Conservation (phyloP, 2,113 vertebrate species). For the Apaloderma vittatum region DNA sequence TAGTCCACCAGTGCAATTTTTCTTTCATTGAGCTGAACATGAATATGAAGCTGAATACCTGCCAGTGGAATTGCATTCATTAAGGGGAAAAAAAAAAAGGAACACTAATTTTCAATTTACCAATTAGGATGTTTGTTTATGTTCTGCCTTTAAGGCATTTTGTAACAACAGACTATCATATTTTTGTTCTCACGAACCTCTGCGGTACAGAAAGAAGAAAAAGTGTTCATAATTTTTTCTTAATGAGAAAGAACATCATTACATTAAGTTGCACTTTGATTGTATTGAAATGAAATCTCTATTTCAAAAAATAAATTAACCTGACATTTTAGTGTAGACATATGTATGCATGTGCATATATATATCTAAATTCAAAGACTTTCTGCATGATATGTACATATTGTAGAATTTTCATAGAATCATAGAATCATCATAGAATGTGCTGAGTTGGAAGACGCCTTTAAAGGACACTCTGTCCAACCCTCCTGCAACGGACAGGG, state of each 20-base stretch:
- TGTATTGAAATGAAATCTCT: neutral
- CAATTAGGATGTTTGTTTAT: constrained; percentile 38
- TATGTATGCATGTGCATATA: fast-evolving
- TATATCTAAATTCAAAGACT: neutral
- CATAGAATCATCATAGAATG: too few relatives aligned
- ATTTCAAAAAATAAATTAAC: neutral
- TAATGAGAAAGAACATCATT: neutral
- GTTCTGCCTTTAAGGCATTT: constrained; percentile 39
- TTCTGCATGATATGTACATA: neutral
- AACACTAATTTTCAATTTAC: constrained; percentile 54
- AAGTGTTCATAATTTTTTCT: neutral
- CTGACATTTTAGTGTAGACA: fast-evolving
- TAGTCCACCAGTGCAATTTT: neutral
- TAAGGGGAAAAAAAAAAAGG: neutral
- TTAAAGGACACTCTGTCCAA: too few relatives aligned
- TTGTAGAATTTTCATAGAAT: too few relatives aligned
- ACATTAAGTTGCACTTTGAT: neutral
- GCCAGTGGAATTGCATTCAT: neutral
- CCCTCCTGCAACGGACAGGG: too few relatives aligned
- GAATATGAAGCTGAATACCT: constrained; percentile 4
- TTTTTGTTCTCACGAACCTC: neutral
- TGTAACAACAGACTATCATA: neutral
- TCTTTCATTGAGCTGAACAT: neutral
- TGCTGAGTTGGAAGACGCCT: too few relatives aligned
- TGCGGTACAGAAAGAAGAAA: neutral